phyloP scores from a whole-genome alignment of 2,113 vertebrate species.

The Glaucidium brasilianum region DNA sequence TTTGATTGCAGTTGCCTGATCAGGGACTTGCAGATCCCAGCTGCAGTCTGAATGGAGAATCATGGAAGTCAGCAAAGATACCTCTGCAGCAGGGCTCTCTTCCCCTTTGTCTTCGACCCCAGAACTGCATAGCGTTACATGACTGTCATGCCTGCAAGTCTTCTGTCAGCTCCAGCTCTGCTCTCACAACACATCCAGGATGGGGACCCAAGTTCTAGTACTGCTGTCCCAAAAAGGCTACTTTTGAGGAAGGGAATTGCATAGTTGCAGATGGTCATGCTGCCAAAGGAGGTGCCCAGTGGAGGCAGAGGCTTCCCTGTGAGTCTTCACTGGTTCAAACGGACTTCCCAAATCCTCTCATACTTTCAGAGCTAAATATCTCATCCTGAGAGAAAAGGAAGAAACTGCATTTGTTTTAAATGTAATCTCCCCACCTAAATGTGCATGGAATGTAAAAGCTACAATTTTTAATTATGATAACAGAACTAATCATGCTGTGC shows the following conservation, averaged over 20 bases:
- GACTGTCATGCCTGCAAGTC: background rate
- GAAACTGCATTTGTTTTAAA: background rate
- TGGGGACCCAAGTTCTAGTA: background rate
- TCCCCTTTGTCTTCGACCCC: background rate
- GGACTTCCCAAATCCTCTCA: background rate
- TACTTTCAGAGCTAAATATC: background rate
- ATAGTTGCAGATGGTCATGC: background rate
- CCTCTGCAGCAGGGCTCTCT: background rate
- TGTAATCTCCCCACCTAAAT: background rate
- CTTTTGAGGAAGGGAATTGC: background rate
- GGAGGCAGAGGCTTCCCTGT: background rate
- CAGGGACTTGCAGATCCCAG: background rate
- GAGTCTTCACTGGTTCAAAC: background rate
- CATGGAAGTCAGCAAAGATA: background rate
- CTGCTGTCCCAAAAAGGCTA: background rate
- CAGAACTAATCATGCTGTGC: background rate
- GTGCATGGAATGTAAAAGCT: background rate
- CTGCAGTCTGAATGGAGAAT: background rate
- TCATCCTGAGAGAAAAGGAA: background rate
- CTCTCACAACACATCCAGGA: background rate
- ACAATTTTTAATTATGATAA: background rate
- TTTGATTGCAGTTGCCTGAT: background rate
- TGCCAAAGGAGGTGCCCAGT: background rate
- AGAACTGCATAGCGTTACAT: background rate
- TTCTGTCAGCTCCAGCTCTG: background rate